These are phyloP conservation scores for Eptesicus fuscus DNA, from an alignment of 2,113 vertebrate species.

Conservation along the genomic window DNA sequence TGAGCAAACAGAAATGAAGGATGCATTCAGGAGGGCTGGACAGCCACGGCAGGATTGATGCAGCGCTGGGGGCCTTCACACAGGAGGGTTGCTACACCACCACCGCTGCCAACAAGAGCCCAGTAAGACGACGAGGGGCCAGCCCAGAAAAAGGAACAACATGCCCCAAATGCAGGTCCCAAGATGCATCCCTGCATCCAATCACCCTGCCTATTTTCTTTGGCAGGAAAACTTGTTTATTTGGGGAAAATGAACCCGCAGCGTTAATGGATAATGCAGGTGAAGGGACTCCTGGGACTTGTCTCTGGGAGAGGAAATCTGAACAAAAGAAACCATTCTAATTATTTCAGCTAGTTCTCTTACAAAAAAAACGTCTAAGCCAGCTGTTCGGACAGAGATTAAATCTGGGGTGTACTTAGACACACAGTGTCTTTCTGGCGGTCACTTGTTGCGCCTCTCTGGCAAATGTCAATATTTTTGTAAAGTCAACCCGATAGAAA, in stretches of 20 bases:
- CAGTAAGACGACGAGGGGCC: background rate
- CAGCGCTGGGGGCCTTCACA: background rate
- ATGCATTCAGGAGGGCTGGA: background rate
- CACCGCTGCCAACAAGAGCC: background rate
- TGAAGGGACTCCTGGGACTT: slow-evolving; percentile 63
- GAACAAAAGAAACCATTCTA: slow-evolving; percentile 71
- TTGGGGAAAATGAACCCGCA: slow-evolving; percentile 54
- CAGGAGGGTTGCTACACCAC: background rate
- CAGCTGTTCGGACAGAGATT: slow-evolving; percentile 31
- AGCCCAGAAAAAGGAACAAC: background rate
- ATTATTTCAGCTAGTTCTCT: slow-evolving; percentile 36
- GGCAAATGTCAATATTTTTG: background rate
- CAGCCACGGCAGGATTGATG: background rate
- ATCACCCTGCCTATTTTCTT: background rate
- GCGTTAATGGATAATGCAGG: slow-evolving; percentile 74
- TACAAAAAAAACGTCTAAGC: background rate
- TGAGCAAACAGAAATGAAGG: slow-evolving; percentile 44
- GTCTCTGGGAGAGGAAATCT: slow-evolving; percentile 49
- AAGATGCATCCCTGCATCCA: background rate
- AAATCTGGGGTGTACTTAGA: background rate
- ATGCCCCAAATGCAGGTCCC: background rate
- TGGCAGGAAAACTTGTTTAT: slow-evolving; percentile 70
- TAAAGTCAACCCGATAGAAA: background rate
- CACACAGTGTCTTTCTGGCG: background rate
- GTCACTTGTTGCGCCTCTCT: background rate